Evolutionary conservation across 1,140 invertebrate species (phyloP).

Genomic region (Telenomus remus): DNA sequence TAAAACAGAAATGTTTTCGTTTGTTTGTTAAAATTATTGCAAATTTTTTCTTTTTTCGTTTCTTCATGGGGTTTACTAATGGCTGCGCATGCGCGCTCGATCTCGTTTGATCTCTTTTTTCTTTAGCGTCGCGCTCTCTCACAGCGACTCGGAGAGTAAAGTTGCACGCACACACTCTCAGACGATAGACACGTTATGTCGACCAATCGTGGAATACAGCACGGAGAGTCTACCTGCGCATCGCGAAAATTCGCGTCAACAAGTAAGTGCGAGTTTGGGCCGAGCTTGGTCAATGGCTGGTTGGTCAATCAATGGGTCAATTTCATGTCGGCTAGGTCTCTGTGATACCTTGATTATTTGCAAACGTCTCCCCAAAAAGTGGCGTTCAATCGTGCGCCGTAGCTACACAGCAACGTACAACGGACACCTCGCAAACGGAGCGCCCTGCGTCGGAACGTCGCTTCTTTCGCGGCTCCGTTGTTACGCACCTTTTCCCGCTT

Average conservation of each 20-base stretch:
- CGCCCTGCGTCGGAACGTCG: constrained; percentile 34
- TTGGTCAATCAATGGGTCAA: neutral
- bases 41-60: no score
- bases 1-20: no score
- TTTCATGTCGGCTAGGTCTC: constrained; percentile 26
- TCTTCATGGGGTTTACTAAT: neutral
- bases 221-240: constrained; percentile 38
- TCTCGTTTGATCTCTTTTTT: constrained; percentile 1
- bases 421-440: constrained; percentile 42
- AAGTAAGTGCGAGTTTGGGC: neutral
- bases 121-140: neutral
- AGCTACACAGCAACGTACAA: constrained; percentile 39
- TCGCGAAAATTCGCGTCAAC: constrained; percentile 23
- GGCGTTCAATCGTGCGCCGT: constrained; percentile 34
- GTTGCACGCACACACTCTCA: constrained; percentile 13
- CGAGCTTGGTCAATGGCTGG: neutral
- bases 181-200: constrained; percentile 11
- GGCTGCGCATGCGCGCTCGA: neutral
- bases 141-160: neutral
- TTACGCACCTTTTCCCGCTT: constrained; percentile 51
- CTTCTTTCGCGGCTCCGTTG: constrained; percentile 42
- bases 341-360: constrained; percentile 56
- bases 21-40: no score
- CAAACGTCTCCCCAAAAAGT: constrained; percentile 46
- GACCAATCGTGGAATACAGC: constrained; percentile 24